Conservation (phyloP, 2,113 vertebrate species). For the Chaetodon auriga region DNA sequence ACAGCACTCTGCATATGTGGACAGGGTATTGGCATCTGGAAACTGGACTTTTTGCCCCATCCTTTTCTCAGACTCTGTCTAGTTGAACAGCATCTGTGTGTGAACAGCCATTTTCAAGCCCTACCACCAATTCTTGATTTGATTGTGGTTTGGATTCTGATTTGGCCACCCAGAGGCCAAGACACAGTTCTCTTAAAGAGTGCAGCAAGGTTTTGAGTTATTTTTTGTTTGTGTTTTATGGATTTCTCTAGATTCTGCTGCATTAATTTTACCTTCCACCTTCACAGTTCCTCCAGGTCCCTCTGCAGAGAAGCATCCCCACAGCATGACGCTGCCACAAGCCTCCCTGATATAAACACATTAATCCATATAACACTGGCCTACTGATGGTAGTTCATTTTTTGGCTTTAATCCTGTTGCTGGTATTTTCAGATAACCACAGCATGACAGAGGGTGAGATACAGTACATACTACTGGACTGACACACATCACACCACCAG, state of each 20-base stretch:
- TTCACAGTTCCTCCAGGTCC: neutral
- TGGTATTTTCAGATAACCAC: constrained; percentile 38
- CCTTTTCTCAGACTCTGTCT: neutral
- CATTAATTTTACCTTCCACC: neutral
- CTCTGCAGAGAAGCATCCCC: neutral
- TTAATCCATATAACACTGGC: neutral
- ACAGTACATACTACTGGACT: neutral
- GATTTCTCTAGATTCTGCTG: neutral
- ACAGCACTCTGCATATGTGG: neutral
- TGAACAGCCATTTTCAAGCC: neutral
- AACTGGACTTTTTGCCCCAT: neutral
- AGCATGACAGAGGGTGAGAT: neutral
- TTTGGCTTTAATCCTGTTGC: neutral
- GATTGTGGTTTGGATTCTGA: constrained; percentile 4
- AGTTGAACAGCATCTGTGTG: neutral
- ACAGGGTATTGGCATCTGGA: neutral
- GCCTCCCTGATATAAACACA: neutral
- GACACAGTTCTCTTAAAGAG: neutral
- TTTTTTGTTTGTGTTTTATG: neutral
- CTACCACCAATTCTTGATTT: neutral
- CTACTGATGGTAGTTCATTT: neutral
- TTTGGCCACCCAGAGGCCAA: neutral
- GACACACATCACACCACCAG: constrained; percentile 9
- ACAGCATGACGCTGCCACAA: constrained; percentile 1
- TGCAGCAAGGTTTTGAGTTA: neutral